Conservation (phyloP, 2,113 vertebrate species). For the Nyctereutes procyonoides region DNA sequence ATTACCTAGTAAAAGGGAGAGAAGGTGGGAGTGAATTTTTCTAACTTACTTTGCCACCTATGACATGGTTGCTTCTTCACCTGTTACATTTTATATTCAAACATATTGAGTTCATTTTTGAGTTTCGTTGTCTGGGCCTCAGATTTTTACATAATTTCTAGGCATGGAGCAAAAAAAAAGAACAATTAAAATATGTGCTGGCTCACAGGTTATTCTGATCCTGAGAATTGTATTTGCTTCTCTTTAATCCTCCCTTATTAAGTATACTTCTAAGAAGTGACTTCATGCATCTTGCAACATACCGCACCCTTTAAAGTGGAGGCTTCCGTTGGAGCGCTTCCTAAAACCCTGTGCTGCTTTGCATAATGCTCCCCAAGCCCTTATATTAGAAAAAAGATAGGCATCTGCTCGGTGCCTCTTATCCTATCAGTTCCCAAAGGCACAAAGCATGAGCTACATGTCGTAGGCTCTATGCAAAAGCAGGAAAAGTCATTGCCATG, state of each 20-base stretch:
- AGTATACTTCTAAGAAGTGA: conserved; percentile 64
- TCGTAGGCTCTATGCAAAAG: background rate
- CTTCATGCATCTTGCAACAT: conserved; percentile 64
- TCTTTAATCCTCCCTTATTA: conserved; percentile 64
- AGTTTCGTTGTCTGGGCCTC: background rate
- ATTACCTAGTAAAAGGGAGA: background rate
- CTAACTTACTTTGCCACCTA: background rate
- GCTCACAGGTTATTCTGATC: background rate
- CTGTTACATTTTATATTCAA: background rate
- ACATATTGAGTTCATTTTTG: background rate
- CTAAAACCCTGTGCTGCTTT: background rate
- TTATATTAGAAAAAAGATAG: conserved; percentile 28
- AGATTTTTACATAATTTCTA: background rate
- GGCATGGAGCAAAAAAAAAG: background rate
- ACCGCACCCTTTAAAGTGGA: conserved; percentile 73
- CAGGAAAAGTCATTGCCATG: background rate
- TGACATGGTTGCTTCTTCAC: background rate
- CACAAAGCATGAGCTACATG: background rate
- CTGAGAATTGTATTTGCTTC: background rate
- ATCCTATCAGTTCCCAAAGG: background rate
- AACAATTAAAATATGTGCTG: background rate
- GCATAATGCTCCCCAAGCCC: background rate
- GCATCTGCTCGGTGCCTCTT: background rate
- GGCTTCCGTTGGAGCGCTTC: conserved; percentile 63
- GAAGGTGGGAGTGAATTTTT: background rate